Base-by-base conservation (phyloP, 2,888 invertebrate genomes). In the Morpho helenor region DNA sequence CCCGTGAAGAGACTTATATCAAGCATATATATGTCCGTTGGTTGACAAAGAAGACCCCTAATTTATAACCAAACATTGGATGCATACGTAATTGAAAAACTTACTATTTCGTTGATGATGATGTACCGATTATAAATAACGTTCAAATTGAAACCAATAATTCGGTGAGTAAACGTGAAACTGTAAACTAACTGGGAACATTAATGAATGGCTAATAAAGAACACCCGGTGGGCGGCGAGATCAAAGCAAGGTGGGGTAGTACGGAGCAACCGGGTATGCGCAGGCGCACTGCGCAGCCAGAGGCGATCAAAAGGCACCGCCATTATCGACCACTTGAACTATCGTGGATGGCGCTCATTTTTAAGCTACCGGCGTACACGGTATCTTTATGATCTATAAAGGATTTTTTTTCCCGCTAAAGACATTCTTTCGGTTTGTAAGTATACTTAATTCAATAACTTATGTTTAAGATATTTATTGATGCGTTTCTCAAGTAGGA, bases 121-220 rank as follows among this genome's bases (percentile, higher is more conserved):
- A 41, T 50, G 22, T 50, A 49, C 31, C 10, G 22, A 44, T n/a
- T n/a, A 10, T 10, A 44, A 45, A 53, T 44, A 52, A 56, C 48
- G 58, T 51, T 57, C 49, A 56, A 57, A 60, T 62, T 57, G 57
- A 56, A 58, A 58, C 58, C 60, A 57, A 62, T 61, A 46, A 64
- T 56, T 53, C 43, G 40, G 53, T 56, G 57, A 56, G 62, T 49
- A 57, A 64, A 64, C 56, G 60, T 54, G 49, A 60, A 61, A 48
- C 52, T 51, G 57, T 60, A 57, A 60, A 57, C 62, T 57, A 62
- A 64, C 59, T 78, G 77, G 73, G 72, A 72, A 67, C 71, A 73
- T 72, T 82, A 86, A 86, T 84, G 80, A 82, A 82, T 77, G 77
- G 78, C 79, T 81, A 82, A 81, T 81, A 79, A 74, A 77, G 76